Conservation (phyloP, 1,140 invertebrate species). For the Cyclina sinensis region DNA sequence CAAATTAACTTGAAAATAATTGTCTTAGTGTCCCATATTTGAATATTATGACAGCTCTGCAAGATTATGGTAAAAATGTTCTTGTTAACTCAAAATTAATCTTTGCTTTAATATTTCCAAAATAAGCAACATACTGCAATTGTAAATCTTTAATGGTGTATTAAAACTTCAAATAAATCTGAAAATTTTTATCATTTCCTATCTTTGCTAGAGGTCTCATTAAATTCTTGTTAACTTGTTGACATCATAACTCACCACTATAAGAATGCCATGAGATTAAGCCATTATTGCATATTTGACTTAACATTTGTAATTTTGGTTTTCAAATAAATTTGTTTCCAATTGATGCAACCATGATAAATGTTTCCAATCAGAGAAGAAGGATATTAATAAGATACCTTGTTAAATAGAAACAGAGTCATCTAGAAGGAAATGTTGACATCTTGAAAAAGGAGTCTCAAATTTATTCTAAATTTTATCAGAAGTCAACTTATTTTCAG, state of each 20-base stretch:
- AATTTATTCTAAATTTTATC: too few species aligned
- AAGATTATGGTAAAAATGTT: too few species aligned
- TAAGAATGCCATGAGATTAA: conserved; percentile 22
- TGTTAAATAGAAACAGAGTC: neutral
- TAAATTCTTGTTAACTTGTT: conserved; percentile 38
- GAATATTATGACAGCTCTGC: too few species aligned
- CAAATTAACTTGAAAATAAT: too few species aligned
- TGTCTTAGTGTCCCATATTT: too few species aligned
- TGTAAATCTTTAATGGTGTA: too few species aligned
- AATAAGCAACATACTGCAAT: too few species aligned
- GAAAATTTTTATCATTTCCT: too few species aligned
- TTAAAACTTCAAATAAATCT: neutral
- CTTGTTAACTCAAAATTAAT: too few species aligned
- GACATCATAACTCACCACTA: conserved; percentile 15
- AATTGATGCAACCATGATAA: conserved; percentile 43
- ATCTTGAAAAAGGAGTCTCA: neutral
- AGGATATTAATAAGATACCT: neutral
- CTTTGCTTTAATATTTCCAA: too few species aligned
- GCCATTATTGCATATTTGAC: conserved; percentile 37
- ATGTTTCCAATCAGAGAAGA: conserved; percentile 34
- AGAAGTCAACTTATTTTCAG: too few species aligned
- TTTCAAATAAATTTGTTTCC: conserved; percentile 33
- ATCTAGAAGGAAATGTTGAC: neutral
- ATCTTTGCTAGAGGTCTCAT: neutral
- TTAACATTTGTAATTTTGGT: conserved; percentile 36